Conservation (phyloP, 2,113 vertebrate genomes). For the Puma concolor region DNA sequence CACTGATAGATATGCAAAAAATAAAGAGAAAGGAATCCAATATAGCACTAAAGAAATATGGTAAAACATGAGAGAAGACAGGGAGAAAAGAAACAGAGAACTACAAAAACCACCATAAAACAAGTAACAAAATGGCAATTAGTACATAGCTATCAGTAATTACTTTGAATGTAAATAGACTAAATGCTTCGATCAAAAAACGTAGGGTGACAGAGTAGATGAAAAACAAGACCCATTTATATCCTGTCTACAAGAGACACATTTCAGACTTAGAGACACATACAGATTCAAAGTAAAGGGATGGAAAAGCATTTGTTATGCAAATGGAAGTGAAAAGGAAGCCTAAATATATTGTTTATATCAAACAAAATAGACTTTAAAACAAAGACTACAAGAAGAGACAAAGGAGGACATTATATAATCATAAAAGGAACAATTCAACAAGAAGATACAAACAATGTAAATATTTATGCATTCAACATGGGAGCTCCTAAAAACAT, state of each 20-base stretch:
- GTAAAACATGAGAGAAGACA: neutral
- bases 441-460: too few species aligned
- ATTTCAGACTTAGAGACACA: too few species aligned
- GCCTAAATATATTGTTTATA: too few species aligned
- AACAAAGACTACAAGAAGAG: too few species aligned
- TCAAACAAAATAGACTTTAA: too few species aligned
- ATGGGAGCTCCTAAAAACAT: too few species aligned
- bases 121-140: neutral
- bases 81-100: neutral
- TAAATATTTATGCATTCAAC: too few species aligned
- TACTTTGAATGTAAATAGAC: neutral
- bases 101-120: neutral
- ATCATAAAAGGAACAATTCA: too few species aligned
- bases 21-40: neutral
- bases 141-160: neutral
- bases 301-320: too few species aligned
- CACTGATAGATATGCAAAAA: neutral
- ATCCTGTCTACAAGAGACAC: neutral
- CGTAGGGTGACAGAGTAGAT: neutral
- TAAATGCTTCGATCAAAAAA: neutral
- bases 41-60: neutral
- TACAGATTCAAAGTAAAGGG: too few species aligned
- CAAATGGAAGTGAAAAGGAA: too few species aligned
- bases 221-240: neutral
- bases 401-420: too few species aligned